phyloP scores from a whole-genome alignment of 2,888 invertebrate genomes.

The Drosophila diplacantha region DNA sequence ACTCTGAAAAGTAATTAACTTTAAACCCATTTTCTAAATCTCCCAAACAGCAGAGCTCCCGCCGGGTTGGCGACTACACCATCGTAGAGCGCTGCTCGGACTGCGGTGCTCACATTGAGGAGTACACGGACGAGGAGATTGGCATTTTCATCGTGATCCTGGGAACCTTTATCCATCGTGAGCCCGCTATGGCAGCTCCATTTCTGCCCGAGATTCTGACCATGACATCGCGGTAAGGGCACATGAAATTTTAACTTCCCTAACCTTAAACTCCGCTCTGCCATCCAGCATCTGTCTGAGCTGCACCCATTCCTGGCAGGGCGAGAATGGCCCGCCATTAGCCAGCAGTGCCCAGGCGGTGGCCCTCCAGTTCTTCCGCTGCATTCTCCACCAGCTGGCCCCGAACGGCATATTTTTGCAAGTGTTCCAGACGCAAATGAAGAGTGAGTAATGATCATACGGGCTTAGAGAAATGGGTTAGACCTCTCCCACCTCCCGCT shows the following conservation, averaged over 20 bases:
- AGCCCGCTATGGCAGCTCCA: conserved; percentile 96
- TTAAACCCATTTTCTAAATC: not conserved
- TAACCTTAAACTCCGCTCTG: too few species aligned
- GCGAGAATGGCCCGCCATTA: conserved; percentile 90
- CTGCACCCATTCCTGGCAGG: conserved; percentile 92
- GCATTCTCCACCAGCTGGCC: conserved; percentile 96
- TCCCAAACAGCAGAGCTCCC: conserved; percentile 79
- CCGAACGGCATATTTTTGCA: conserved; percentile 98
- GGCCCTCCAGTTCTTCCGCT: conserved; percentile 97
- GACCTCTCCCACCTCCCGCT: too few species aligned
- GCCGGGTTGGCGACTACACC: conserved; percentile 84
- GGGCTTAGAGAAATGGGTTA: rapidly evolving
- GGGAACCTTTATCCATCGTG: conserved; percentile 97
- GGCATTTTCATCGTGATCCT: conserved; percentile 95
- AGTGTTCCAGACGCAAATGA: conserved; percentile 93
- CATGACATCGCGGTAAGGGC: conserved; percentile 87
- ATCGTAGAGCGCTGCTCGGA: conserved; percentile 86
- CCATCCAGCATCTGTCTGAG: conserved; percentile 78
- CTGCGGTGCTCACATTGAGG: conserved; percentile 92
- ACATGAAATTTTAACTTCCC: rapidly evolving
- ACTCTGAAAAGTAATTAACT: not conserved
- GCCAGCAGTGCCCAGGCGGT: conserved; percentile 97
- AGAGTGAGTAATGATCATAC: conserved; percentile 80
- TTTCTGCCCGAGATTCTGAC: conserved; percentile 93
- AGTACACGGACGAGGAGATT: conserved; percentile 97